Base-by-base conservation (phyloP, 2,113 vertebrate genomes). In the Paraplagusia blochii region DNA sequence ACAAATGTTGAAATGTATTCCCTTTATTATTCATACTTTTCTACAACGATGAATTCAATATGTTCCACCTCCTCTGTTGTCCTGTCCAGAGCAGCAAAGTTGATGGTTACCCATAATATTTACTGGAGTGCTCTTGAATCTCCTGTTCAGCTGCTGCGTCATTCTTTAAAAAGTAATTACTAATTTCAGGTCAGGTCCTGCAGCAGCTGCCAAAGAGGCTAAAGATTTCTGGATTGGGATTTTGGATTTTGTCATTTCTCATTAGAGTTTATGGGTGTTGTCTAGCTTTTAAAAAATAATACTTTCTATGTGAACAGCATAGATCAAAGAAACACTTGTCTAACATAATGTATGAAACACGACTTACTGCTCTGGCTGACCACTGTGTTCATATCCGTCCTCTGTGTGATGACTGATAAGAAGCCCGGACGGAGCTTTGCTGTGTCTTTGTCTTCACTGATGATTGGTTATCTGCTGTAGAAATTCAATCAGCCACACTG, bases 21-120 rank as follows among this genome's bases (percentile, higher is more conserved):
- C 72, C 34, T 80, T 58, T 83, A 78, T 83, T 80, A 81, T 82
- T 86, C 66, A 69, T 68, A 65, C 72, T 76, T 84, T 82, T 74
- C 65, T 58, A 71, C 35, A 68, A 19, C 80, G 69, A 90, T 87
- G 58, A 69, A 57, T 90, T 89, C 87, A 89, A 89, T 80, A 90
- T 89, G 86, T 87, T 83, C 18, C 52, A 68, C 57, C 33, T 40
- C 68, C 57, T 56, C 61, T 36, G 45, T 73, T 63, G 51, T 52
- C 16, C 11, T 76, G 35, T 74, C 64, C 67, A 55, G 70, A 81
- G 77, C 72, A 77, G 72, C 63, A 63, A 65, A 68, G 53, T 66
- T 77, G 82, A 80, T 79, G 85, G 84, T 70, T 85, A 79, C 69
- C 85, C 63, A 74, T 80, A 80, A 73, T 84, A 79, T 89, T 85